phyloP scores from a whole-genome alignment of 2,888 invertebrate genomes.

The Zhengitettix transpicula region DNA sequence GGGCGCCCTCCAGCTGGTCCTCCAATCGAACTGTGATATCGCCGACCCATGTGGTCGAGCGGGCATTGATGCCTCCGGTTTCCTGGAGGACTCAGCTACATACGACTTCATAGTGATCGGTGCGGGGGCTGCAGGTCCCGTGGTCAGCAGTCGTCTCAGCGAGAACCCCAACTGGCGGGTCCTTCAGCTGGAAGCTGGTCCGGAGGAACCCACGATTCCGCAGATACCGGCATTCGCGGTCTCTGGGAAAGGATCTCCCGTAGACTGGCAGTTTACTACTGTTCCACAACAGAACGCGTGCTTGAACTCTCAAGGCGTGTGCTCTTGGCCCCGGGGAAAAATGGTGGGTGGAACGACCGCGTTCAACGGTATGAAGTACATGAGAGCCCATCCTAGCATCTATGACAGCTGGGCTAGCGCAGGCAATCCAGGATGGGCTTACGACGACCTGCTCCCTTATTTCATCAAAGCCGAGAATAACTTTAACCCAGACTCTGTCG shows the following conservation, averaged over 20 bases:
- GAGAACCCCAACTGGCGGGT: conserved; percentile 25
- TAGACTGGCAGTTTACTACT: conserved; percentile 29
- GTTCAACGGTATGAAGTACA: conserved; percentile 80
- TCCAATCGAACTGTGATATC: conserved; percentile 16
- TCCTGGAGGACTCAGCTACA: conserved; percentile 12
- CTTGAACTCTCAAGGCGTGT: conserved; percentile 34
- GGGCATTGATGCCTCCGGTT: conserved; percentile 1
- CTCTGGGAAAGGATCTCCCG: conserved; percentile 19
- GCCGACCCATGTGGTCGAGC: conserved; percentile 17
- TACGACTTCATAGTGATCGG: conserved; percentile 22
- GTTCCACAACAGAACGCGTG: conserved; percentile 23
- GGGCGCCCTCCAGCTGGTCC: conserved; percentile 16
- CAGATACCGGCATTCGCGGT: conserved; percentile 23
- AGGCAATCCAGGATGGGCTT: conserved; percentile 82
- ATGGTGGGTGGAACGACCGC: conserved; percentile 80
- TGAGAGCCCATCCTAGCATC: conserved; percentile 74
- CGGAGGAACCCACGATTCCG: conserved; percentile 28
- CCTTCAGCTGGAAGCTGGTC: conserved; percentile 20
- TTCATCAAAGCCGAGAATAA: conserved; percentile 50
- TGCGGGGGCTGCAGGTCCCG: conserved; percentile 29
- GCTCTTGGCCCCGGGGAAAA: conserved; percentile 85
- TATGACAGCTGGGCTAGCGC: conserved; percentile 77
- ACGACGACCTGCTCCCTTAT: conserved; percentile 58
- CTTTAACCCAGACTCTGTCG: conserved; percentile 6
- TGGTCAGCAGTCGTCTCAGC: conserved; percentile 30